Conservation (phyloP, 1,140 invertebrate genomes). For the Tetramorium alpestre region DNA sequence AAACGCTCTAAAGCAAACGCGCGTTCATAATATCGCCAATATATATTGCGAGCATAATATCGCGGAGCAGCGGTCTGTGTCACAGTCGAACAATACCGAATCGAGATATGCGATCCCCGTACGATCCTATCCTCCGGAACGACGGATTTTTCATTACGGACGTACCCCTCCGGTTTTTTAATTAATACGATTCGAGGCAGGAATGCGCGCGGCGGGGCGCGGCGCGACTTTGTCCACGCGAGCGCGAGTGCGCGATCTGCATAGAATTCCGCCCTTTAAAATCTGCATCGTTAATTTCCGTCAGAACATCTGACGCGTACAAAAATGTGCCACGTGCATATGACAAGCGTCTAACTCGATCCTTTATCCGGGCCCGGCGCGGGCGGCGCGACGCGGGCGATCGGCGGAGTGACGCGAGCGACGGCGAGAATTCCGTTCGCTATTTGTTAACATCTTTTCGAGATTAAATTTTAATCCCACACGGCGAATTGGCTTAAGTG, state of each 20-base stretch:
- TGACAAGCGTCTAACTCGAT: slow-evolving; percentile 61
- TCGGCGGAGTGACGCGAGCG: neutral
- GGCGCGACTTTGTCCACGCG: slow-evolving; percentile 14
- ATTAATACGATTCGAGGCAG: slow-evolving; percentile 51
- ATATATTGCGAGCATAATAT: slow-evolving; percentile 32
- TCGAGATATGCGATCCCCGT: slow-evolving; percentile 42
- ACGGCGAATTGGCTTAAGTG: slow-evolving; percentile 57
- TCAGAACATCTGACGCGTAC: slow-evolving; percentile 54
- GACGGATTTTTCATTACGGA: slow-evolving; percentile 52
- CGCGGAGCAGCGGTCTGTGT: slow-evolving; percentile 16
- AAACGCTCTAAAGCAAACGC: slow-evolving; percentile 35
- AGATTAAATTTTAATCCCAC: slow-evolving; percentile 61
- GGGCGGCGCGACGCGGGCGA: slow-evolving; percentile 16
- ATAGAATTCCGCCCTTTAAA: slow-evolving; percentile 54
- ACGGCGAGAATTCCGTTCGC: slow-evolving; percentile 22
- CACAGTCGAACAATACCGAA: slow-evolving; percentile 39
- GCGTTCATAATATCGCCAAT: slow-evolving; percentile 39
- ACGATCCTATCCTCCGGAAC: neutral
- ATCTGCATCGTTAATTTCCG: slow-evolving; percentile 63
- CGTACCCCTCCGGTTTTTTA: slow-evolving; percentile 30
- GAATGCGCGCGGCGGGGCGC: slow-evolving; percentile 43
- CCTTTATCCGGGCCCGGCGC: slow-evolving; percentile 37
- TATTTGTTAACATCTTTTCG: slow-evolving; percentile 60
- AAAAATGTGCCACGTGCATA: slow-evolving; percentile 59
- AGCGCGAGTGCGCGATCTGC: slow-evolving; percentile 28